Evolutionary conservation across 1,140 invertebrate genomes (phyloP).

Genomic region (Bactericera cockerelli): DNA sequence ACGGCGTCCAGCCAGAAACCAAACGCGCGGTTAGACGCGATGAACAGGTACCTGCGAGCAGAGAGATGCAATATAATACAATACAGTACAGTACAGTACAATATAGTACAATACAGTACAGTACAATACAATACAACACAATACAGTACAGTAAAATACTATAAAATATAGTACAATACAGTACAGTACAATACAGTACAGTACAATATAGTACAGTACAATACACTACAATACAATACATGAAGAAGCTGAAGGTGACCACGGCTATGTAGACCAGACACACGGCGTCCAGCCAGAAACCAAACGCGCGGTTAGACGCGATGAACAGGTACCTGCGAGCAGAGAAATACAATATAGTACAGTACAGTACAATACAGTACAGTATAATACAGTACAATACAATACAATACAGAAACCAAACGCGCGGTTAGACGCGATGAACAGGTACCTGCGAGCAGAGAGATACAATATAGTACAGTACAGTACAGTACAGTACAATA

Average conservation of each 20-base stretch:
- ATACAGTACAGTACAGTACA: conserved; percentile 9
- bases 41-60: conserved; percentile 44
- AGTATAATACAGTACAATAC: too few species aligned
- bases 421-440: conserved; percentile 58
- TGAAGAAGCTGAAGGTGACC: conserved; percentile 54
- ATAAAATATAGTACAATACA: too few species aligned
- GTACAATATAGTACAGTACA: conserved; percentile 29
- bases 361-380: conserved; percentile 24
- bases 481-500: too few species aligned
- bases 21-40: conserved; percentile 66
- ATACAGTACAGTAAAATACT: too few species aligned
- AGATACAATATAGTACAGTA: conserved; percentile 31
- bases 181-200: too few species aligned
- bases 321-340: conserved; percentile 47
- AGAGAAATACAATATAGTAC: conserved; percentile 25
- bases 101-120: too few species aligned
- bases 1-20: conserved; percentile 65
- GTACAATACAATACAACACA: too few species aligned
- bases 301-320: conserved; percentile 64
- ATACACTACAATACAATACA: conserved; percentile 23
- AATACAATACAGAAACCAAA: conserved; percentile 49
- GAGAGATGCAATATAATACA: conserved; percentile 50
- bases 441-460: conserved; percentile 39
- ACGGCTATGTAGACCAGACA: conserved; percentile 51
- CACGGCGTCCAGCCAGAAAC: conserved; percentile 61